phyloP scores from a whole-genome alignment of 2,113 vertebrate species.

The Peucedramus taeniatus region DNA sequence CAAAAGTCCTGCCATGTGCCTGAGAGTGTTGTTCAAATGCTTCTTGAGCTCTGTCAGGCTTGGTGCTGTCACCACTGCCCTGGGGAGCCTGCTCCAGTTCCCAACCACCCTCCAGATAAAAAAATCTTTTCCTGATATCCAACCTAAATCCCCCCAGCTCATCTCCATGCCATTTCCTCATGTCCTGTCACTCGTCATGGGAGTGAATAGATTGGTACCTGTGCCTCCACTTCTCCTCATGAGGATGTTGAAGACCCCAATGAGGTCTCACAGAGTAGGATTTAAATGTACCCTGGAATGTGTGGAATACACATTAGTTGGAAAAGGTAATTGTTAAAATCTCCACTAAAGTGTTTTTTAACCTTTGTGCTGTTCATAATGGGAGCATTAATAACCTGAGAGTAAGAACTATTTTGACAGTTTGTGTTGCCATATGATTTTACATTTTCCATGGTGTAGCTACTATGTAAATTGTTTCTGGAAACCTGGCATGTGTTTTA shows the following conservation, averaged over 20 bases:
- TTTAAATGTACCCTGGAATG: background rate
- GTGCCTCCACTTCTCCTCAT: background rate
- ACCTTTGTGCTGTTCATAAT: background rate
- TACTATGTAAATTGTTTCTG: background rate
- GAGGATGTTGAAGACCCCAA: background rate
- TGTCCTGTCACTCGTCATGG: too few species aligned
- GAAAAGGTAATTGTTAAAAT: background rate
- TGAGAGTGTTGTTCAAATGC: background rate
- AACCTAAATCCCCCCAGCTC: rapidly evolving
- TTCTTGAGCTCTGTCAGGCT: background rate
- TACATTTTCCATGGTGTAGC: background rate
- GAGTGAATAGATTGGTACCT: rapidly evolving
- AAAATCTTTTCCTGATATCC: background rate
- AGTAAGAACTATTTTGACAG: background rate
- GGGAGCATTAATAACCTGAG: background rate
- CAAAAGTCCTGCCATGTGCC: background rate
- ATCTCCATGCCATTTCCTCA: background rate
- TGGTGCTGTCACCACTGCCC: background rate
- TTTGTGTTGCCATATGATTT: background rate
- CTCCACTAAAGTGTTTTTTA: background rate
- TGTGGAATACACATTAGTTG: background rate
- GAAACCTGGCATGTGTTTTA: background rate
- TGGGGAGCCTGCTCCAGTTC: background rate
- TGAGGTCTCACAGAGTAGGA: background rate
- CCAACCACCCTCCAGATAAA: rapidly evolving